Evolutionary conservation across 2,797 vertebrate species (phyloP).

Genomic region (Avahi laniger): DNA sequence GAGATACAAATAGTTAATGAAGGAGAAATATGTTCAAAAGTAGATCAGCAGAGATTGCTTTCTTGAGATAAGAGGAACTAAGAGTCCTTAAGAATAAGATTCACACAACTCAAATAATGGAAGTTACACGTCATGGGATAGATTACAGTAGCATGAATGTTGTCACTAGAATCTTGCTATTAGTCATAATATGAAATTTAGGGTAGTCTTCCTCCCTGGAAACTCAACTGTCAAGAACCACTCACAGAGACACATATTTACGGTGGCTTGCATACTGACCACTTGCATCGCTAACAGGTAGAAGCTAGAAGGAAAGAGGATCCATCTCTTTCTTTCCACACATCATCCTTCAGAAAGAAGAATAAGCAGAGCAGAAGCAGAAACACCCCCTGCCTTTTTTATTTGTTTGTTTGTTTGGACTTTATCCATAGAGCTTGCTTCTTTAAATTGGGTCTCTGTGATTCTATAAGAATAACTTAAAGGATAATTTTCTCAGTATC

Average conservation of each 20-base stretch:
- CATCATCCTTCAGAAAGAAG: background rate
- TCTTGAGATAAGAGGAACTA: background rate
- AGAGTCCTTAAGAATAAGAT: background rate
- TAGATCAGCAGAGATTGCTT: background rate
- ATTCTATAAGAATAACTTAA: slow-evolving; percentile 28
- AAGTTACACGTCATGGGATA: background rate
- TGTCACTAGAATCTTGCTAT: background rate
- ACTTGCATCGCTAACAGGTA: background rate
- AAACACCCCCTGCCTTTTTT: background rate
- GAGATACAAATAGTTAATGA: background rate
- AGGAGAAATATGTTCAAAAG: background rate
- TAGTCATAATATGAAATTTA: background rate
- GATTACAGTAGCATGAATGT: background rate
- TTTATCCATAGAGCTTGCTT: background rate
- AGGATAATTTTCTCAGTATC: background rate
- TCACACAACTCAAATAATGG: background rate
- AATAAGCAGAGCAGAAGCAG: background rate
- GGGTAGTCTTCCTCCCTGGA: background rate
- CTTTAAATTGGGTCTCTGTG: slow-evolving; percentile 5
- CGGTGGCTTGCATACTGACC: background rate
- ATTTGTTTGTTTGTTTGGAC: background rate
- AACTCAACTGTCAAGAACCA: background rate
- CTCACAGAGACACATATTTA: background rate
- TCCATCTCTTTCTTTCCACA: background rate
- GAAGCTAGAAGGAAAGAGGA: background rate